These are phyloP conservation scores for Temnopleurus reevesii DNA, from an alignment of 53 echinoderm and acorn worm genomes.

Conservation along the genomic window DNA sequence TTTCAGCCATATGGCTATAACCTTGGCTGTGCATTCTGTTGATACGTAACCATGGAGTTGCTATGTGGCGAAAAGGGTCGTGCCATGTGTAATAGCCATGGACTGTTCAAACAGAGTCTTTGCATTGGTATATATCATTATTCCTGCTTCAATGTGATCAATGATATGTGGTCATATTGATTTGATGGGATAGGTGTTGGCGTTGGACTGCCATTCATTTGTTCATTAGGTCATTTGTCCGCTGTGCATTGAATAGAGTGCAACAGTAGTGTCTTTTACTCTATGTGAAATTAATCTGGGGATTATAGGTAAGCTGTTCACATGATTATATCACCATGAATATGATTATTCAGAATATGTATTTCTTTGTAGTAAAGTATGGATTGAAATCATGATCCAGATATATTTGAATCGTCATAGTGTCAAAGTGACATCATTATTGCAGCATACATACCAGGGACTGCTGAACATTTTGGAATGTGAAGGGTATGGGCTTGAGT, in stretches of 20 bases:
- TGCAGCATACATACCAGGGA: too few species aligned
- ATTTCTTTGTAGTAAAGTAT: too few species aligned
- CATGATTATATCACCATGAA: too few species aligned
- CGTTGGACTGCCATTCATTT: slow-evolving; percentile 1
- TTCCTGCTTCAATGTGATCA: neutral
- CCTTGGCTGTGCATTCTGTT: neutral
- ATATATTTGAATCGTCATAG: too few species aligned
- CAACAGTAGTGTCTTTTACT: neutral
- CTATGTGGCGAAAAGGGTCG: neutral
- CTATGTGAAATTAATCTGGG: neutral
- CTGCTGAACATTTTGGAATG: too few species aligned
- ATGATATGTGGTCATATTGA: neutral
- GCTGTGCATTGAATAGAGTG: neutral
- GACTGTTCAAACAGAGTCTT: neutral
- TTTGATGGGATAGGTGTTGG: neutral
- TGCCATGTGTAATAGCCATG: neutral
- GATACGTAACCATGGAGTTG: neutral
- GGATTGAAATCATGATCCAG: too few species aligned
- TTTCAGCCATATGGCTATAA: neutral
- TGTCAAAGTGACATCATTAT: too few species aligned
- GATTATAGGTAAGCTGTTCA: neutral
- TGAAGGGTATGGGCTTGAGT: too few species aligned
- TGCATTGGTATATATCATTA: neutral
- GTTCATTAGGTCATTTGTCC: too few species aligned
- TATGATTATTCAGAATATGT: too few species aligned